Evolutionary conservation across 2,113 vertebrate species (phyloP).

Genomic region (Andinoacara biseriatus): DNA sequence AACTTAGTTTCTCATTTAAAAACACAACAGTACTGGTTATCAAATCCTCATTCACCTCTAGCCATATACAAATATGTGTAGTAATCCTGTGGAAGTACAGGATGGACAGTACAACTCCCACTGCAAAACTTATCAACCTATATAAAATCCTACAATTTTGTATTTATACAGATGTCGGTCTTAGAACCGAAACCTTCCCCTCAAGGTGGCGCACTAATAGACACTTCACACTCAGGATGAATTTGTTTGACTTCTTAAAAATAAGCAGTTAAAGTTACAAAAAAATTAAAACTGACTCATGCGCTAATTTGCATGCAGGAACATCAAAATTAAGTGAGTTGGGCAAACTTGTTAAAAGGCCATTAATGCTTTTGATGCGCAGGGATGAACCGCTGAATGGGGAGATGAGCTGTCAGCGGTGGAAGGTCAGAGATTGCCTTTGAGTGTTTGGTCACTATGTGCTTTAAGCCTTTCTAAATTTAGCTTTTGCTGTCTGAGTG

Average conservation of each 20-base stretch:
- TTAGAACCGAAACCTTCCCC: not conserved
- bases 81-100: not conserved
- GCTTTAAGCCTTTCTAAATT: conserved; percentile 80
- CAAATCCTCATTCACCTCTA: not conserved
- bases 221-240: not conserved
- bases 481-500: conserved; percentile 66
- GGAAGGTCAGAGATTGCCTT: conserved; percentile 72
- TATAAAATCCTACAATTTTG: not conserved
- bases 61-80: not conserved
- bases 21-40: not conserved
- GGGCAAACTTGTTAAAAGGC: conserved; percentile 25
- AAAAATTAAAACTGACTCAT: not conserved
- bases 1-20: not conserved
- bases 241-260: conserved; percentile 19
- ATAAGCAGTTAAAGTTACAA: not conserved
- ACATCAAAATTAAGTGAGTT: conserved; percentile 21
- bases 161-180: not conserved
- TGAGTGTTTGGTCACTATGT: conserved; percentile 71
- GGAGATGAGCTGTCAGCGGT: conserved; percentile 65
- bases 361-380: conserved; percentile 40
- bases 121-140: not conserved
- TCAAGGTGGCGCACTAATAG: not conserved
- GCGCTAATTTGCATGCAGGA: not conserved
- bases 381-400: conserved; percentile 49
- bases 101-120: not conserved